Percentiles rank a stretch among this genome's conserved stretches.
phyloP scores from a whole-genome alignment of 2,888 invertebrate species.

The Aelia acuminata region DNA sequence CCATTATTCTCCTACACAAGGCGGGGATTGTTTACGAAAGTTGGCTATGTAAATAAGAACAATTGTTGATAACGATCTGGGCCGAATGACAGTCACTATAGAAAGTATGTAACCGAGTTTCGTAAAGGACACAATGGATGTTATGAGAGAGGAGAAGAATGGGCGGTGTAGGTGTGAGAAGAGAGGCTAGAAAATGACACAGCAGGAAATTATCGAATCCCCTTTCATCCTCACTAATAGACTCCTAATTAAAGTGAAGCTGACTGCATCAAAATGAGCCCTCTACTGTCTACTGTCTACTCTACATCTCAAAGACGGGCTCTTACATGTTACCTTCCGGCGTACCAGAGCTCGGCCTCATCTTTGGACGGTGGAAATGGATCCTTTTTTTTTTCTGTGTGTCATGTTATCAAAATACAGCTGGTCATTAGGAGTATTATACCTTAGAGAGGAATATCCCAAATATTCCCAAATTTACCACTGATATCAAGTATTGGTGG shows the following conservation, averaged over 20 bases:
- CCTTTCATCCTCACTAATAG: conserved; percentile 45
- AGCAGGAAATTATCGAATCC: conserved; percentile 44
- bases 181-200: conserved; percentile 48
- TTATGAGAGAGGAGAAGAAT: conserved; percentile 48
- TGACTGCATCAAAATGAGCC: conserved; percentile 42
- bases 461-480: too few species aligned
- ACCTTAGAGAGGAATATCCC: too few species aligned
- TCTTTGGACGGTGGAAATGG: not conserved
- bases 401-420: not conserved
- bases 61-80: conserved; percentile 24
- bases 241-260: conserved; percentile 42
- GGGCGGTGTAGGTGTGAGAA: conserved; percentile 44
- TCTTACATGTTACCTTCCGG: conserved; percentile 3
- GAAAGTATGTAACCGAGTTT: conserved; percentile 44
- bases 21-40: conserved; percentile 21
- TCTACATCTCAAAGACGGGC: conserved; percentile 35
- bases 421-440: not conserved
- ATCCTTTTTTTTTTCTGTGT: not conserved
- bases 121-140: conserved; percentile 47
- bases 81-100: conserved; percentile 39
- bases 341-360: not conserved
- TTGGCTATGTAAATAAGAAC: conserved; percentile 39
- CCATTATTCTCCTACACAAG: conserved; percentile 7
- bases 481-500: too few species aligned
- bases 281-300: conserved; percentile 32